Base-by-base conservation (phyloP, 2,888 invertebrate species). In the Allygus modestus region DNA sequence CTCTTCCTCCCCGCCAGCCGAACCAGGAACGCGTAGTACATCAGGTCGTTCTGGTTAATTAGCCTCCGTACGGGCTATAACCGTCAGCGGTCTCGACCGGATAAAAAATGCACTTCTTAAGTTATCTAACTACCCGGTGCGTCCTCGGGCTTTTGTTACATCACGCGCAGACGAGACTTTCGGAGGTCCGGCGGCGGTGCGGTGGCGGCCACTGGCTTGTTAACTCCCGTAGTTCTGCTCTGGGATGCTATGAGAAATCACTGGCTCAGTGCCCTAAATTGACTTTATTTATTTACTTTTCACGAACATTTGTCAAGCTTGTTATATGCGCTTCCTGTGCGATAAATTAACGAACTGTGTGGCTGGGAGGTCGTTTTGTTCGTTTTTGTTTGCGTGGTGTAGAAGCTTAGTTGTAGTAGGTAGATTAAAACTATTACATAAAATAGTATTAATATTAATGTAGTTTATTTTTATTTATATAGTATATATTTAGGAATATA, bases 101-200 rank as follows among this genome's bases (percentile, higher is more conserved):
- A 46, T 77, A 77, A 77, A 77, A 77, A 77, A 77, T 77, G 77
- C 46, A 46, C 28, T 77, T 77, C 77, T 46, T 77, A 77, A 77
- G 77, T 46, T 77, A 77, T 46, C 77, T 46, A 77, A 77, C 71
- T 71, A 71, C 33, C 31, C 33, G 69, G 31, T 7, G 71, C 5
- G 73, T 28, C 77, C 46, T n/a, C 28, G 26, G 77, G 77, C 77
- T 9, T n/a, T 77, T 20, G 51, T 77, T 77, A 51, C 11, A 77
- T 77, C 43, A 43, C 71, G 41, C 33, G 20, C 20, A 1, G 12
- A 0, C 23, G 20, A 7, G 23, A 20, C 41, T 20, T 37, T 37
- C 37, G 71, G 71, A 1, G 20, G 11, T n/a, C 20, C 37, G 41
- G 41, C 17, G 26, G 9, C 61, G 23, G 23, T n/a, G n/a, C 26